Evolutionary conservation across 2,888 invertebrate species (phyloP).

Genomic region (Boloria euphrosyne): DNA sequence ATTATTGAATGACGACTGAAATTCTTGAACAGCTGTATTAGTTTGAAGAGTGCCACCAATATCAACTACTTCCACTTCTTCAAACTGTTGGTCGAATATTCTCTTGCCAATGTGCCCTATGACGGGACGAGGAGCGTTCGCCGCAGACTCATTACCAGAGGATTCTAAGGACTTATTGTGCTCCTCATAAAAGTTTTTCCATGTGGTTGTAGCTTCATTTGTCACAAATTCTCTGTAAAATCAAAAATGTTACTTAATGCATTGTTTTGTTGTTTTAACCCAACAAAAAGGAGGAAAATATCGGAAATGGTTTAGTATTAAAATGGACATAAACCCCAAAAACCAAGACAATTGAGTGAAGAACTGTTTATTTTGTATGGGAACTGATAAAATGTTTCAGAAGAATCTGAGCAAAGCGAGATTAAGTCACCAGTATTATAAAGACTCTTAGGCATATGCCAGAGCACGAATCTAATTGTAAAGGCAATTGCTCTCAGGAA

Average conservation of each 20-base stretch:
- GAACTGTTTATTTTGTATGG: too few species aligned
- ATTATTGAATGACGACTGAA: conserved; percentile 54
- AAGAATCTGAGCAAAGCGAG: too few species aligned
- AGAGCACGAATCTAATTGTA: too few species aligned
- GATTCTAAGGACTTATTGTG: conserved; percentile 71
- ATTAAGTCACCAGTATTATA: too few species aligned
- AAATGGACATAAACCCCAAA: too few species aligned
- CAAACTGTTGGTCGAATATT: conserved; percentile 67
- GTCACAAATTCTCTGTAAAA: conserved; percentile 67
- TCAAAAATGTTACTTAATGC: conserved; percentile 4
- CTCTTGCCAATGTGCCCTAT: conserved; percentile 64
- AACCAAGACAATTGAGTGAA: too few species aligned
- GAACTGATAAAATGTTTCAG: too few species aligned
- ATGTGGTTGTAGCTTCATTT: conserved; percentile 74
- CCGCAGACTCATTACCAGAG: conserved; percentile 62
- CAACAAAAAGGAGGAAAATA: too few species aligned
- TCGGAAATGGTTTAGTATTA: too few species aligned
- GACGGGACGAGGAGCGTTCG: conserved; percentile 47
- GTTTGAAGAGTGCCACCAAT: conserved; percentile 46
- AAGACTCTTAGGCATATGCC: too few species aligned
- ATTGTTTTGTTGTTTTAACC: too few species aligned
- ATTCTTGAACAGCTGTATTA: conserved; percentile 46
- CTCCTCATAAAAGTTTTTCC: conserved; percentile 75
- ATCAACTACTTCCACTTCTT: conserved; percentile 64
- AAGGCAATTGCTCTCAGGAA: too few species aligned